Conservation (phyloP, 2,888 invertebrate genomes). For the Rhabditoides inermis region DNA sequence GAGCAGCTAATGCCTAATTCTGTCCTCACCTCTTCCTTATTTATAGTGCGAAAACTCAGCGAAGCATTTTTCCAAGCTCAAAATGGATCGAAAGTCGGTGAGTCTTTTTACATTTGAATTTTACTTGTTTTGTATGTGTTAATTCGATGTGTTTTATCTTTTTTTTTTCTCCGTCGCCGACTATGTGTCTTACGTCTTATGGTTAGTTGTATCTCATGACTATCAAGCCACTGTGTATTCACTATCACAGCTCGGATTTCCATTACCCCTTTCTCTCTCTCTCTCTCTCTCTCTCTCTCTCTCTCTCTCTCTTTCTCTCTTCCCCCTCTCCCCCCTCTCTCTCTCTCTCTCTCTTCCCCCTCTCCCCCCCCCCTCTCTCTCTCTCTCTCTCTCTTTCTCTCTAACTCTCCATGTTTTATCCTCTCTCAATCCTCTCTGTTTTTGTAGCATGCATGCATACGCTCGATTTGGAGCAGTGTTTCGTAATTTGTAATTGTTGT, state of each 20-base stretch:
- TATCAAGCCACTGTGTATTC: too few species aligned
- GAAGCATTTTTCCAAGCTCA: slow-evolving; percentile 51
- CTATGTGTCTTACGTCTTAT: too few species aligned
- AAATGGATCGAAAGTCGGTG: slow-evolving; percentile 43
- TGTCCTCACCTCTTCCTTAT: too few species aligned
- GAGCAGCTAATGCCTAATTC: too few species aligned
- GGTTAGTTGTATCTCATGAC: too few species aligned
- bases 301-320: slow-evolving; percentile 10
- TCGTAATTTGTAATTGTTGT: too few species aligned
- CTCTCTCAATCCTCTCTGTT: background rate
- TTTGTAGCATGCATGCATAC: background rate
- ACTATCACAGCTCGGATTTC: background rate
- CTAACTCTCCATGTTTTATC: background rate
- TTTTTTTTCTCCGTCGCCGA: background rate
- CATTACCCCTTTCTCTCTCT: slow-evolving; percentile 1
- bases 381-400: slow-evolving; percentile 1
- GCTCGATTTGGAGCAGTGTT: background rate
- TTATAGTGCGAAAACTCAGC: slow-evolving; percentile 50
- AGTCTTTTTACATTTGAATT: slow-evolving; percentile 10
- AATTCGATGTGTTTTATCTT: background rate
- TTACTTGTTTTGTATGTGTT: background rate
- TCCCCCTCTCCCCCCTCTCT: background rate
- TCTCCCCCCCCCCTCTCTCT: background rate
- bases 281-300: background rate
- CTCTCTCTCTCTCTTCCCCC: slow-evolving; percentile 1